These are phyloP conservation scores for Struthidea cinerea DNA, from an alignment of 2,113 vertebrate species.

Conservation along the genomic window DNA sequence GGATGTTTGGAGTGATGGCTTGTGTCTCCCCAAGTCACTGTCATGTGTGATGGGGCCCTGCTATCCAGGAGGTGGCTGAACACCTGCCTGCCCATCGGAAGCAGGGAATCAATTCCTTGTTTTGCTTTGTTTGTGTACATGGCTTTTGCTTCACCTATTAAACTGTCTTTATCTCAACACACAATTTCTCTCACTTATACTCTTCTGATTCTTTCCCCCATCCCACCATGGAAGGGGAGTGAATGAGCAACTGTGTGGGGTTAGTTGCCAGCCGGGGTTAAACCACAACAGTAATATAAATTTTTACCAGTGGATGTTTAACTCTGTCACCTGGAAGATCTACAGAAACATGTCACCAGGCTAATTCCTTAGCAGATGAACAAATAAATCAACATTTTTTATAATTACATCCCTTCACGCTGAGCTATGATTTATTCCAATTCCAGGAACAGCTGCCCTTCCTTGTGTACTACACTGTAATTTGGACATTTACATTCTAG, in stretches of 20 bases:
- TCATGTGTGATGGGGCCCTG: background rate
- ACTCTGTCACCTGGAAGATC: background rate
- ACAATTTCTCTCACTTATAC: background rate
- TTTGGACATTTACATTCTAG: background rate
- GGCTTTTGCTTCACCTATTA: background rate
- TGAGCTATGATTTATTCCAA: background rate
- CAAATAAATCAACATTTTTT: background rate
- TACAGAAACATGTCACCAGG: background rate
- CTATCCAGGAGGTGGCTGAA: background rate
- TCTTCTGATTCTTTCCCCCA: background rate
- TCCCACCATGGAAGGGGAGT: background rate
- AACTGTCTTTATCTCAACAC: background rate
- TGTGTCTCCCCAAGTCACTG: background rate
- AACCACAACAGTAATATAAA: background rate
- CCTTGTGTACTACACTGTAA: background rate
- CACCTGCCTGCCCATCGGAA: background rate
- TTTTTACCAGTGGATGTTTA: background rate
- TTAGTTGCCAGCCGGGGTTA: background rate
- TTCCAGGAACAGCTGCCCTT: background rate
- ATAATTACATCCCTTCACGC: background rate
- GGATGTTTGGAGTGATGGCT: background rate
- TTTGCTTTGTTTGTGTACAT: background rate
- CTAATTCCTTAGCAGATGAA: background rate
- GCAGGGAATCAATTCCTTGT: background rate
- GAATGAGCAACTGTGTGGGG: background rate